A percentile compares a stretch with the other conserved stretches of the same genome.
Conservation (phyloP, 1,140 invertebrate species). For the Batillaria attramentaria region DNA sequence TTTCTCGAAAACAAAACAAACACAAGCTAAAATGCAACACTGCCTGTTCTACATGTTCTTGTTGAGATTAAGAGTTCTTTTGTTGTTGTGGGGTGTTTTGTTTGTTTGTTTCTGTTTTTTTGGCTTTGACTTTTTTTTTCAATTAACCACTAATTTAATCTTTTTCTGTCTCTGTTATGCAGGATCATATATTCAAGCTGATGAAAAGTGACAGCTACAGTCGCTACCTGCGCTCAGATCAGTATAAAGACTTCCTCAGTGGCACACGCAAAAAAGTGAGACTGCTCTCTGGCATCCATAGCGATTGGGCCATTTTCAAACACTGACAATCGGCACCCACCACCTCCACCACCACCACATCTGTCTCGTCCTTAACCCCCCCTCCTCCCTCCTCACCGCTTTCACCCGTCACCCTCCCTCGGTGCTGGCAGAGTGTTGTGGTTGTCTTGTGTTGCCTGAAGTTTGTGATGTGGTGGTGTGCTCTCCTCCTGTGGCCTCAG, state of each 20-base stretch:
- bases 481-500: too few species aligned
- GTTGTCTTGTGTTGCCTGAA: too few species aligned
- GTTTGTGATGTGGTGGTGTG: too few species aligned
- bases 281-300: conserved; percentile 61
- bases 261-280: conserved; percentile 87
- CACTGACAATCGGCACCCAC: too few species aligned
- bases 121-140: background rate
- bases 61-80: background rate
- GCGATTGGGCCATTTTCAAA: conserved; percentile 60
- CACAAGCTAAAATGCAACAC: too few species aligned
- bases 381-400: background rate
- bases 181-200: conserved; percentile 98
- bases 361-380: background rate
- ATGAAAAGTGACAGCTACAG: conserved; percentile 99
- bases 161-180: conserved; percentile 64
- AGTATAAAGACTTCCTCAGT: conserved; percentile 98
- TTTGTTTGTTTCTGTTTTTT: too few species aligned
- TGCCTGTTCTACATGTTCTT: background rate
- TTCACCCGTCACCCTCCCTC: background rate
- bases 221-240: conserved; percentile 96
- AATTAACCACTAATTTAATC: conserved; percentile 6
- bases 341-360: background rate
- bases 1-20: too few species aligned
- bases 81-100: background rate
- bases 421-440: too few species aligned